Conservation (phyloP, 2,113 vertebrate genomes). For the Hyla sarda region DNA sequence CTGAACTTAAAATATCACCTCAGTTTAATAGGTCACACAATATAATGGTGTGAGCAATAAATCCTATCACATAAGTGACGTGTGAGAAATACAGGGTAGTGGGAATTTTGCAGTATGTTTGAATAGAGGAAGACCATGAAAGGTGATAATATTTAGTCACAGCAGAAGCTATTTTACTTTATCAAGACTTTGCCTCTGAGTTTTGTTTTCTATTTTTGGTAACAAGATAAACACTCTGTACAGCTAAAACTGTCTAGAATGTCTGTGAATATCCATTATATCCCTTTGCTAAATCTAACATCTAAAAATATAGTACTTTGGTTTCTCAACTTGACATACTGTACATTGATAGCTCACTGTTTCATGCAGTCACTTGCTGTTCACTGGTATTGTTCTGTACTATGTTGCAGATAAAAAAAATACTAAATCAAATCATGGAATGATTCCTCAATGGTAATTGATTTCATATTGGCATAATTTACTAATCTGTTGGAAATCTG, state of each 20-base stretch:
- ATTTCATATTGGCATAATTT: not conserved
- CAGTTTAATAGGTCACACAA: conserved; percentile 22
- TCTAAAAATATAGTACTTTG: not conserved
- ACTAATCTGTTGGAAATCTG: not conserved
- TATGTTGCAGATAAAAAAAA: not conserved
- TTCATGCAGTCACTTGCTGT: not conserved
- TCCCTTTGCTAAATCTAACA: not conserved
- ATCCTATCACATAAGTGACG: not conserved
- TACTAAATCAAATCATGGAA: too few relatives aligned
- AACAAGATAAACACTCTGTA: not conserved
- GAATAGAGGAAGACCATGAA: not conserved
- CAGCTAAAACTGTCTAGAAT: not conserved
- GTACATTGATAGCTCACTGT: not conserved
- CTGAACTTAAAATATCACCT: not conserved
- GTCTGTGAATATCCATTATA: not conserved
- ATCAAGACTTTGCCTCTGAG: not conserved
- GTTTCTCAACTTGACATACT: too few relatives aligned
- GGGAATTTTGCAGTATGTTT: conserved; percentile 2
- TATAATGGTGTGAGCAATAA: conserved; percentile 23
- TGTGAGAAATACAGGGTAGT: not conserved
- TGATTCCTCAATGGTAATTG: too few relatives aligned
- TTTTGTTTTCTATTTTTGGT: not conserved
- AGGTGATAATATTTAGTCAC: conserved; percentile 10
- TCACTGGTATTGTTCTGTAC: not conserved
- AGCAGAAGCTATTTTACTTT: not conserved